phyloP scores from a whole-genome alignment of 2,888 invertebrate genomes.

The Patella ulyssiponensis region DNA sequence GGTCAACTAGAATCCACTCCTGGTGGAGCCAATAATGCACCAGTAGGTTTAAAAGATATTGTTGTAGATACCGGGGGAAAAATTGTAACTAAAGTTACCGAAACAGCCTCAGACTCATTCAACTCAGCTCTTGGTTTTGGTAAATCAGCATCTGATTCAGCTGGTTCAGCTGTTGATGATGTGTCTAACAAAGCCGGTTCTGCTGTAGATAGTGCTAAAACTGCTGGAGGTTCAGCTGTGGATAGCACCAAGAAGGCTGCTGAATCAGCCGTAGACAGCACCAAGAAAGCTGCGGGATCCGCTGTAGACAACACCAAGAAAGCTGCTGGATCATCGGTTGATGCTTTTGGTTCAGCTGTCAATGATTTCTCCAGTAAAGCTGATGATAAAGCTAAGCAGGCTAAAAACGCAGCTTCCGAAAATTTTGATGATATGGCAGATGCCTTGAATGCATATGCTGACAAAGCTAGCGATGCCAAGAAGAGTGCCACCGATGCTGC shows the following conservation, averaged over 20 bases:
- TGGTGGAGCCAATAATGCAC: not conserved
- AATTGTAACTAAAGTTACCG: not conserved
- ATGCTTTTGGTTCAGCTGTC: not conserved
- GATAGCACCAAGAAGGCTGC: not conserved
- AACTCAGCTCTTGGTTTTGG: not conserved
- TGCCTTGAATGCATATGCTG: not conserved
- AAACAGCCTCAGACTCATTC: not conserved
- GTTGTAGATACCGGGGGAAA: not conserved
- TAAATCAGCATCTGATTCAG: not conserved
- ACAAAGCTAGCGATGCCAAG: not conserved
- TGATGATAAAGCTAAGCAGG: not conserved
- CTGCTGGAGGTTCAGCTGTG: not conserved
- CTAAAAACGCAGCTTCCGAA: not conserved
- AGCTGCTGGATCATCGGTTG: not conserved
- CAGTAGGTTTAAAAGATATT: not conserved
- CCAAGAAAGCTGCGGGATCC: not conserved
- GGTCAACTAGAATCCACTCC: constrained; percentile 5
- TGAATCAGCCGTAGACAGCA: not conserved
- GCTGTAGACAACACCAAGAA: not conserved
- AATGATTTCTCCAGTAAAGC: not conserved
- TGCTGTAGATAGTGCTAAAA: not conserved
- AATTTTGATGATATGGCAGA: constrained; percentile 1
- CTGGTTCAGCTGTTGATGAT: not conserved
- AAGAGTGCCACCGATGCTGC: no score
- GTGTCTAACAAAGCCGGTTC: not conserved